Evolutionary conservation across 2,888 invertebrate species (phyloP).

Genomic region (Cinara cedri): DNA sequence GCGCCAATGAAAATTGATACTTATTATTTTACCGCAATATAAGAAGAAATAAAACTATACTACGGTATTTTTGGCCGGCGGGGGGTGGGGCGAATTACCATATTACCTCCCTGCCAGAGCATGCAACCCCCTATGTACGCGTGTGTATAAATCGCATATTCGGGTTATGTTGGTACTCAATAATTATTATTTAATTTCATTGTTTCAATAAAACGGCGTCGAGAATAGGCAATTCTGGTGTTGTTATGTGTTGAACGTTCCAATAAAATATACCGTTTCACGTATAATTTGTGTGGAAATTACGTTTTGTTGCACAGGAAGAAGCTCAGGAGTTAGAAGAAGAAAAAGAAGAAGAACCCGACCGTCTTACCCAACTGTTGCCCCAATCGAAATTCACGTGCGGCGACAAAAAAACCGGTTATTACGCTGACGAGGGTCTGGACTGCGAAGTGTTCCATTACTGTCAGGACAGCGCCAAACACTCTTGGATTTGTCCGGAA

Average conservation of each 20-base stretch:
- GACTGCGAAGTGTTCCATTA: conserved; percentile 93
- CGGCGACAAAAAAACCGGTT: conserved; percentile 80
- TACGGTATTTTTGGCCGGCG: too few species aligned
- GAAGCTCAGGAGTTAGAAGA: conserved; percentile 66
- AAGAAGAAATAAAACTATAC: too few species aligned
- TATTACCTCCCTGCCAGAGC: too few species aligned
- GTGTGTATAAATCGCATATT: too few species aligned
- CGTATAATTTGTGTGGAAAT: background rate
- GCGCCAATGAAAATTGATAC: too few species aligned
- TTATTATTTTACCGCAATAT: too few species aligned
- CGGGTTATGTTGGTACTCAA: too few species aligned
- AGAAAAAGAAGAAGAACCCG: conserved; percentile 82
- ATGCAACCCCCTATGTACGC: too few species aligned
- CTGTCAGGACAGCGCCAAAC: conserved; percentile 86
- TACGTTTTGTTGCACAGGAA: conserved; percentile 59
- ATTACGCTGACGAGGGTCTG: conserved; percentile 88
- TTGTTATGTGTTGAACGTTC: background rate
- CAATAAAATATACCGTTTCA: background rate
- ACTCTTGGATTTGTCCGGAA: conserved; percentile 92
- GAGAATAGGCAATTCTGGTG: conserved; percentile 44
- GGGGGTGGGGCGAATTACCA: too few species aligned
- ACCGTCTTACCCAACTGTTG: conserved; percentile 77
- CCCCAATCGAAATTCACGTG: conserved; percentile 86
- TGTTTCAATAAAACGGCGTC: conserved; percentile 12
- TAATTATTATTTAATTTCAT: background rate